Evolutionary conservation across 1,140 invertebrate genomes (phyloP), one percentile per base, ranked within the genome.

Genomic region (Drosophila ogumai): DNA sequence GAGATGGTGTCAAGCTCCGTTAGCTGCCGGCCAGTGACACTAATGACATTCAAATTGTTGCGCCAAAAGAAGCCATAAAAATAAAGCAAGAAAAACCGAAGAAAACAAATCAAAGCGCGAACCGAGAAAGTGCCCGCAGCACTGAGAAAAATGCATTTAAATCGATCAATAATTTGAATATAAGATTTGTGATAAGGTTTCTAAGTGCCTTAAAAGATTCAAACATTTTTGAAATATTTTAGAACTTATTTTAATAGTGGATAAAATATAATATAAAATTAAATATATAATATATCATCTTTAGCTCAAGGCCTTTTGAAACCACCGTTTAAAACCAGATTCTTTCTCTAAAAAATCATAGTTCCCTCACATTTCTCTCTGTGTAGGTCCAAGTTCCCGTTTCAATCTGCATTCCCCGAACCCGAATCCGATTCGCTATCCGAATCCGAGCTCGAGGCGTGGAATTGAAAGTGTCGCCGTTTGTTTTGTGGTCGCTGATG

Each of bases 21-120:
- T 85, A 85, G 82, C 56, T 46, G 63, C 57, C 78, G 68, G 65
- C 59, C 79, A 76, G 65, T 86, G 82, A 87, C 82, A 75, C 79
- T 86, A 86, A 86, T 86, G 82, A 87, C 82, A 82, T 82, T 86
- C 75, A 82, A 87, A 87, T 82, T 86, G 82, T 87, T 82, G 82
- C 82, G 82, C 79, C 65, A 78, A 85, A 86, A 87, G 82, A 85
- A 85, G 82, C 79, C 79, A 75, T 87, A 86, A 86, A 81, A 76
- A 50, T 49, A 67, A 63, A 75, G 66, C 66, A 44, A 74, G 54
- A 82, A 64, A 46, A 46, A 15, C 40, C 32, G 59, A 40, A 61
- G 81, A 80, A 76, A 82, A 63, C 66, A 80, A 84, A 84, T 79
- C 76, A 71, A 75, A 80, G 63, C 76, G 64, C 60, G 58, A 79